A percentile compares a stretch with the other conserved stretches of the same genome.
Evolutionary conservation across 2,888 invertebrate species (phyloP).

Genomic region (Acleris holmiana): DNA sequence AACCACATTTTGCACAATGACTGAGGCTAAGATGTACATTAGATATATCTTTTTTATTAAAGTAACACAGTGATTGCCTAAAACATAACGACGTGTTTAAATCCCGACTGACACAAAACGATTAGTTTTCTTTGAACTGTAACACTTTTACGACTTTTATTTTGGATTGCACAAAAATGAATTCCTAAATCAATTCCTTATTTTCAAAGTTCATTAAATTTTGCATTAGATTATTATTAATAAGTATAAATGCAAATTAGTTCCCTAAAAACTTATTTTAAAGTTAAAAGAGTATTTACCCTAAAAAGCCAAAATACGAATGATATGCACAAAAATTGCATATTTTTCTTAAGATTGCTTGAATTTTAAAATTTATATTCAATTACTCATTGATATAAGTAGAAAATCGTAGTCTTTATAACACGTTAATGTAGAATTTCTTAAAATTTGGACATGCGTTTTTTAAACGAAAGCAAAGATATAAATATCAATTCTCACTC

Average conservation of each 20-base stretch:
- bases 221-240: constrained; percentile 4
- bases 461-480: background rate
- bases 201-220: background rate
- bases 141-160: background rate
- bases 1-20: too few relatives aligned
- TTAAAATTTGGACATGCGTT: background rate
- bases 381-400: constrained; percentile 6
- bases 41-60: too few relatives aligned
- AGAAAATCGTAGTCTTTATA: constrained; percentile 11
- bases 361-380: constrained; percentile 14
- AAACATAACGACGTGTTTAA: too few relatives aligned
- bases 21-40: too few relatives aligned
- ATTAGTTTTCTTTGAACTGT: too few relatives aligned
- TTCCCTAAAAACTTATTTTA: constrained; percentile 15
- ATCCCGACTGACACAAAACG: too few relatives aligned
- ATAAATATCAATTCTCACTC: constrained; percentile 7
- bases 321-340: constrained; percentile 65
- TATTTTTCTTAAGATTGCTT: constrained; percentile 42
- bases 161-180: background rate
- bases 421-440: background rate
- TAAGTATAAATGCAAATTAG: constrained; percentile 32
- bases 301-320: constrained; percentile 29
- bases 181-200: constrained; percentile 26
- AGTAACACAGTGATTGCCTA: too few relatives aligned
- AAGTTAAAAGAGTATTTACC: constrained; percentile 17